phyloP scores from a whole-genome alignment of 2,113 vertebrate species.

The Salvelinus sp. region DNA sequence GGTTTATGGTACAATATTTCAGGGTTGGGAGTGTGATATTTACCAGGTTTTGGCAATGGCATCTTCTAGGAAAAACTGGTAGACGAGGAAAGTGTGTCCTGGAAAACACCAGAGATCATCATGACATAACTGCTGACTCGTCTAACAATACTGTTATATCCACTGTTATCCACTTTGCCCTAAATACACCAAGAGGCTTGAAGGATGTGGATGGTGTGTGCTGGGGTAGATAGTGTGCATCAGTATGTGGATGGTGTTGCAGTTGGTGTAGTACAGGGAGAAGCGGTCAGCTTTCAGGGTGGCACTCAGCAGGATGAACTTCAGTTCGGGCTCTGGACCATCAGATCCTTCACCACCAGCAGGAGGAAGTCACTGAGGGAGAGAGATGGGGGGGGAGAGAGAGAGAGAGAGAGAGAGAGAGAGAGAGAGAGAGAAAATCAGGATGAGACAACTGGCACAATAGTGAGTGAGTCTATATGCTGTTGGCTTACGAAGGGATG shows the following conservation, averaged over 20 bases:
- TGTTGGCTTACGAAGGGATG: too few species aligned
- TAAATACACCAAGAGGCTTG: too few species aligned
- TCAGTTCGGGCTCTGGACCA: slow-evolving; percentile 85
- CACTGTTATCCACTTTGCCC: neutral
- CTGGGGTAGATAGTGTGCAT: neutral
- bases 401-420: neutral
- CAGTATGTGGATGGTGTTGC: slow-evolving; percentile 83
- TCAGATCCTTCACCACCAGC: slow-evolving; percentile 90
- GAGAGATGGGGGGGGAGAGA: neutral
- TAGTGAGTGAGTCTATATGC: too few species aligned
- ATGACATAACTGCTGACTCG: neutral
- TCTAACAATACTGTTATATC: neutral
- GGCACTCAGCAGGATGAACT: slow-evolving; percentile 94
- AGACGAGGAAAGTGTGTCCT: slow-evolving; percentile 92
- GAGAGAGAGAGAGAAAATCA: slow-evolving; percentile 60
- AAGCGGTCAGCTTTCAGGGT: slow-evolving; percentile 93
- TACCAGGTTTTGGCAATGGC: slow-evolving; percentile 87
- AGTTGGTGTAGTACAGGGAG: slow-evolving; percentile 88
- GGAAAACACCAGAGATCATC: slow-evolving; percentile 13
- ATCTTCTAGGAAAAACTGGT: slow-evolving; percentile 95
- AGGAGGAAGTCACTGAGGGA: slow-evolving; percentile 97
- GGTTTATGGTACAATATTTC: neutral
- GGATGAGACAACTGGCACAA: neutral
- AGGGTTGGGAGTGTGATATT: neutral
- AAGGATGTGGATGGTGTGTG: slow-evolving; percentile 2